Base-by-base conservation (phyloP, 92 coral and sea anemone species). In the Metridium senile region DNA sequence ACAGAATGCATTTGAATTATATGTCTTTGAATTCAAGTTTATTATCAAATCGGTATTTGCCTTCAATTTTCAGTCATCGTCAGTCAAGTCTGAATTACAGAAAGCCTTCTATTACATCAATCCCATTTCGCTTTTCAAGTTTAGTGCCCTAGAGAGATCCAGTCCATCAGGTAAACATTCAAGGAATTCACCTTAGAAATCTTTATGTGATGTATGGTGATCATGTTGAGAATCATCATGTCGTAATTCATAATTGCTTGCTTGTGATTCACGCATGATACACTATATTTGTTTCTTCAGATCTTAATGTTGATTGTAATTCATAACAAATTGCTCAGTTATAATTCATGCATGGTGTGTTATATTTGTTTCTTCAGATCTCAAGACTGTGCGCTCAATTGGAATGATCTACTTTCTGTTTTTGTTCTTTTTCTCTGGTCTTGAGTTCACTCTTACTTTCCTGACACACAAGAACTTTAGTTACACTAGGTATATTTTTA, bases 381-480 rank as follows among this genome's bases (percentile, higher is more conserved):
- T 92, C 25, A 81, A 82, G 71, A 82, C 92, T 43, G 84, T 82
- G 19, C 92, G 70, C 31, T 80, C 86, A 62, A 84, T 95, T 77
- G 95, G 98, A 20, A 0, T 88, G 59, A 95, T 92, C 19, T 95
- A 95, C 46, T 95, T 95, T 62, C 77, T 95, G 33, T 95, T 89
- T 70, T 80, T 95, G 30, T 95, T 95, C 80, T 92, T 92, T 74
- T 95, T 95, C 75, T 95, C 98, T 79, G 98, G 98, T n/a, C 82
- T 95, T 79, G 98, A 95, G 84, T 95, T 95, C 70, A 95, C 98
- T 21, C 87, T 95, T 32, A 95, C 98, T 11, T 95, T 95, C 81
- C 90, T 95, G 19, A 92, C 95, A 0, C 98, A 95, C 83, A 92
- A 85, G 72, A 86, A 92, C 79, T 95, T 92, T 64, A 82, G 92